A percentile compares a stretch with the other conserved stretches of the same genome.
These are phyloP conservation scores for Meandrina meandrites DNA, from an alignment of 92 coral and sea anemone genomes.

Conservation along the genomic window DNA sequence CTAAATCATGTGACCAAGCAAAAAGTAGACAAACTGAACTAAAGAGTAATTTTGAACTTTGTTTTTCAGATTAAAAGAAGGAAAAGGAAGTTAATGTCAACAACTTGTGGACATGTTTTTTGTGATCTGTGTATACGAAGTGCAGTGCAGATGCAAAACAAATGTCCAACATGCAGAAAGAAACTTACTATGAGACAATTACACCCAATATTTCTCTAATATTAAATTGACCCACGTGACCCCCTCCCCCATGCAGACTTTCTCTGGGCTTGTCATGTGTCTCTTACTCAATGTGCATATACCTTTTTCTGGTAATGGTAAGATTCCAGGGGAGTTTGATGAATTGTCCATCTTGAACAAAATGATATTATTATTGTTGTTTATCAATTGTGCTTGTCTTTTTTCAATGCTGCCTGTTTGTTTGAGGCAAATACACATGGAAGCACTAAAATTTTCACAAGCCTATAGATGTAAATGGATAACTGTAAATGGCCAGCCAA, in stretches of 20 bases:
- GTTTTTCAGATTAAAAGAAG: conserved; percentile 72
- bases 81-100: conserved; percentile 89
- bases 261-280: background rate
- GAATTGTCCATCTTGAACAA: background rate
- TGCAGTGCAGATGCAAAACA: conserved; percentile 78
- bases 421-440: background rate
- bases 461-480: background rate
- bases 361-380: background rate
- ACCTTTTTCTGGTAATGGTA: background rate
- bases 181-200: conserved; percentile 78
- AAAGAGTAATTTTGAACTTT: background rate
- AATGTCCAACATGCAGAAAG: conserved; percentile 95
- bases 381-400: background rate
- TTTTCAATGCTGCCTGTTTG: background rate
- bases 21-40: background rate
- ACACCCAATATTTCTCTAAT: conserved; percentile 87
- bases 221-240: background rate
- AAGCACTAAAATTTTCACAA: background rate
- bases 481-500: background rate
- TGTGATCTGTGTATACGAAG: conserved; percentile 83
- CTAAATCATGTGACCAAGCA: background rate
- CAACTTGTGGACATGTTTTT: conserved; percentile 97
- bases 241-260: background rate
- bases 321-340: background rate
- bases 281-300: background rate